Evolutionary conservation across 1,140 invertebrate genomes (phyloP).

Genomic region (Ctenoplectra terminalis): DNA sequence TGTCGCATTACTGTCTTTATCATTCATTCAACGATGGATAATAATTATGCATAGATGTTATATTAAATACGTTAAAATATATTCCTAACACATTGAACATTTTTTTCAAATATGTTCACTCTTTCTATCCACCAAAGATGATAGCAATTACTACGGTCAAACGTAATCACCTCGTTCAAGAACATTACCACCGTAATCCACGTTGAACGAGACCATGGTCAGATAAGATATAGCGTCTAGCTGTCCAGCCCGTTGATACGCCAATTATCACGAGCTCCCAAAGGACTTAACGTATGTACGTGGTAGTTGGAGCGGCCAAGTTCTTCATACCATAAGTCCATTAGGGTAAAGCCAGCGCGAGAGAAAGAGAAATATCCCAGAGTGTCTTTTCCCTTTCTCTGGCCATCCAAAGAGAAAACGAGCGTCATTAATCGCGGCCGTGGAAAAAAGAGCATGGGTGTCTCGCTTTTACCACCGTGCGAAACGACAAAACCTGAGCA

Average conservation of each 20-base stretch:
- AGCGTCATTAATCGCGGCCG: conserved; percentile 60
- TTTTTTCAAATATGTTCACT: no score
- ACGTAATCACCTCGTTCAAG: no score
- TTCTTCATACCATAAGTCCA: conserved; percentile 43
- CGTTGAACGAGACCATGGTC: not conserved
- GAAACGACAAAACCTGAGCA: conserved; percentile 24
- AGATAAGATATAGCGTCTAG: not conserved
- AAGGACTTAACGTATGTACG: not conserved
- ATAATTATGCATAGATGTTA: no score
- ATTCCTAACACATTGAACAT: no score
- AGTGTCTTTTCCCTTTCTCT: not conserved
- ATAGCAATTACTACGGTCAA: no score
- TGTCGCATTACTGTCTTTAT: no score
- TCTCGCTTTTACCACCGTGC: conserved; percentile 30
- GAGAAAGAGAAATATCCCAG: conserved; percentile 46
- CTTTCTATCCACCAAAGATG: no score
- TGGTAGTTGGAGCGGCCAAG: not conserved
- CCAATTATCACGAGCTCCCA: not conserved
- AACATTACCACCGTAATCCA: not conserved
- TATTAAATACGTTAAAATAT: no score
- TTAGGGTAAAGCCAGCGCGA: conserved; percentile 42
- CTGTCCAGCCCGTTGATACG: not conserved
- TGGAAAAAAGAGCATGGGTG: not conserved
- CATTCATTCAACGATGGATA: no score
- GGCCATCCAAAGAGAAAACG: conserved; percentile 50